Evolutionary conservation across 2,113 vertebrate genomes (phyloP), one percentile per base, ranked within the genome.

Genomic region (Ammospiza nelsoni): DNA sequence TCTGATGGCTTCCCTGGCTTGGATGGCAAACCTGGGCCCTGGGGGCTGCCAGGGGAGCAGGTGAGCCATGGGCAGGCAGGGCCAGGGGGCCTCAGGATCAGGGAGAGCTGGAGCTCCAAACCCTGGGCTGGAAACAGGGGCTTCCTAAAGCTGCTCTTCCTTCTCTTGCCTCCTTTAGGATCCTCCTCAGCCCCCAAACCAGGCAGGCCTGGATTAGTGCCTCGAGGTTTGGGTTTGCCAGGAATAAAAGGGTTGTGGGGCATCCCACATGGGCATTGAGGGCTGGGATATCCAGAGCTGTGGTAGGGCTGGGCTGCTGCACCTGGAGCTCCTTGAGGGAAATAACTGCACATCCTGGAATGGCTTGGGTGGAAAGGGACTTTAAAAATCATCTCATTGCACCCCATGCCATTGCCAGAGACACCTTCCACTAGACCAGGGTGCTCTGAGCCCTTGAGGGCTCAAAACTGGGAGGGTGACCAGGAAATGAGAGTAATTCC

Each of bases 1-100:
- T 98, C 94, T 2, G 96, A 98, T 66, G 99, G 99, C 4, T 94
- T 96, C 67, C 96, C 98, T 28, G 98, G 98, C 22, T 82, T 97
- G 90, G 98, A 98, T 61, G 98, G 98, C 61, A 97, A 97, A 78
- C 97, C 97, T 2, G 99, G 98, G 9, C 85, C 94, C 0, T 92
- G 94, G 63, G 99, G 99, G 71, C 82, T 87, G 78, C 96, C 97
- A 12, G 99, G 99, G 62, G 85, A 95, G 82, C 97, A 98, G 98
- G 99, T 99, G 84, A 97, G 96, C 63, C 1, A 0, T 0, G 15
- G 41, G 44, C 31, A 55, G 39, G 39, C 65, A 29, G 31, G 59
- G 20, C 20, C 27, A 9, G 20, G 62, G 76, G 5, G 12, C 35
- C 3, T 24, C n/a, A 6, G 25, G 57, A n/a, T 11, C 54, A 13